Conservation (phyloP, 2,888 invertebrate species). For the Auanema sp. region DNA sequence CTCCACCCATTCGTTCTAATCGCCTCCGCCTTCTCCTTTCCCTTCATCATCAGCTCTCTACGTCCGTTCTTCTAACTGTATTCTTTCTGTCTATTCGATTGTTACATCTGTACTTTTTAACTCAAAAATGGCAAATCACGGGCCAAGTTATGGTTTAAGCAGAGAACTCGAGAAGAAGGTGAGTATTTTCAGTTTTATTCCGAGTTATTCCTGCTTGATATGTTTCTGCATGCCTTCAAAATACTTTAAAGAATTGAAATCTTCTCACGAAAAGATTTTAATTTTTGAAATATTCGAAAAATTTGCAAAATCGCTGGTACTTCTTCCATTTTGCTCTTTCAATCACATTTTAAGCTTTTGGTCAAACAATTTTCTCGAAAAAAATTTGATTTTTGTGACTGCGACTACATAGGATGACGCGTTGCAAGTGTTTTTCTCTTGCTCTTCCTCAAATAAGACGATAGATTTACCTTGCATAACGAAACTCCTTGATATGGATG, state of each 20-base stretch:
- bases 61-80: not conserved
- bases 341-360: not conserved
- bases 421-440: too few species aligned
- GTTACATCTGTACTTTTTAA: not conserved
- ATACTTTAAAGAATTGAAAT: not conserved
- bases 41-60: not conserved
- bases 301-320: not conserved
- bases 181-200: not conserved
- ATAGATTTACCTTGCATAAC: too few species aligned
- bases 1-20: too few species aligned
- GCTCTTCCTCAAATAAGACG: too few species aligned
- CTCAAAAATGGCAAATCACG: slow-evolving; percentile 63
- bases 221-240: not conserved
- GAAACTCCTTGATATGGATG: too few species aligned
- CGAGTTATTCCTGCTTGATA: not conserved
- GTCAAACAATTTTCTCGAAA: not conserved
- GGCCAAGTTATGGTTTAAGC: slow-evolving; percentile 64
- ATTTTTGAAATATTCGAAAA: not conserved
- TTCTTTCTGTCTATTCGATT: slow-evolving; percentile 4
- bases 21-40: not conserved
- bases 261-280: too few species aligned
- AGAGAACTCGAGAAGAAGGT: slow-evolving; percentile 64
- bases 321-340: not conserved
- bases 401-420: too few species aligned
- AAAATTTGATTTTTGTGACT: not conserved